A percentile compares a stretch with the other conserved stretches of the same genome.
phyloP scores from a whole-genome alignment of 2,888 invertebrate species.

The Troides helena region DNA sequence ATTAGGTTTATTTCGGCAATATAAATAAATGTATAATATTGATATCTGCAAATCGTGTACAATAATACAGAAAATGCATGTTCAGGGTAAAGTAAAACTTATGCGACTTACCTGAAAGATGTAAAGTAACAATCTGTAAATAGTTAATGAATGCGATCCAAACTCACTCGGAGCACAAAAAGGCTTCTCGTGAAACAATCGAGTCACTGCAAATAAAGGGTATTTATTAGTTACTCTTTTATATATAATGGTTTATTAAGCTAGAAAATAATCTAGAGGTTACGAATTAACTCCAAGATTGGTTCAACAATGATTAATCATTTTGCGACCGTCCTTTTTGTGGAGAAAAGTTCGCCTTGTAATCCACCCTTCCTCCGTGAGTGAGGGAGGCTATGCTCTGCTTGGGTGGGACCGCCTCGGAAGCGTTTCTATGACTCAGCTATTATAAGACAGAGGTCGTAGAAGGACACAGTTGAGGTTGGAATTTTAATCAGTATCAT shows the following conservation, averaged over 20 bases:
- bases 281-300: not conserved
- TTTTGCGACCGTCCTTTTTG: not conserved
- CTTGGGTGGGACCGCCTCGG: too few species aligned
- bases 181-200: constrained; percentile 73
- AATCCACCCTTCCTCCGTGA: not conserved
- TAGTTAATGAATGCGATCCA: constrained; percentile 76
- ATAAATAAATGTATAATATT: too few species aligned
- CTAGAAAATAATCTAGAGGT: not conserved
- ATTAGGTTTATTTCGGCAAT: too few species aligned
- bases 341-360: not conserved
- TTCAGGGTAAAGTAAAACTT: not conserved
- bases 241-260: not conserved
- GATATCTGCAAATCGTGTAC: too few species aligned
- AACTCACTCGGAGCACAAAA: constrained; percentile 81
- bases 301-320: not conserved
- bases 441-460: not conserved
- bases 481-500: not conserved
- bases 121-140: constrained; percentile 79
- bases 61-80: constrained; percentile 1
- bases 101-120: constrained; percentile 69
- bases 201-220: constrained; percentile 58
- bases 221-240: constrained; percentile 1
- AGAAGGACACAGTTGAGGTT: not conserved
- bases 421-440: not conserved
- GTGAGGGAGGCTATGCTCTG: not conserved